These are phyloP conservation scores for Entomobrya multifasciata DNA, from an alignment of 2,888 invertebrate genomes.

Conservation along the genomic window DNA sequence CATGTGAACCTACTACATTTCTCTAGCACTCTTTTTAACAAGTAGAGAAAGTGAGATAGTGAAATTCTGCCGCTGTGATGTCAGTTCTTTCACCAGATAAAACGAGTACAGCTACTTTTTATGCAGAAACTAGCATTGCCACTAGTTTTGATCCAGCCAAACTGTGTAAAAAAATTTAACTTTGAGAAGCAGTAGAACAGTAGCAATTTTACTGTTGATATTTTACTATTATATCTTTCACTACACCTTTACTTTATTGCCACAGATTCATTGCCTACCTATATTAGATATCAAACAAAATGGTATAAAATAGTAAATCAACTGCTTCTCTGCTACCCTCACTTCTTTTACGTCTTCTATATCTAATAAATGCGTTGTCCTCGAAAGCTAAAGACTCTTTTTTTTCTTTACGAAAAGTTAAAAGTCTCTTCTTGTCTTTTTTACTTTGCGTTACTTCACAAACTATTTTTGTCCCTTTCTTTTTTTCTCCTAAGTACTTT, in stretches of 20 bases:
- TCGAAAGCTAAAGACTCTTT: slow-evolving; percentile 18
- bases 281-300: background rate
- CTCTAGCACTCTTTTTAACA: slow-evolving; percentile 4
- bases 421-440: slow-evolving; percentile 32
- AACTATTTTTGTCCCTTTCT: slow-evolving; percentile 18
- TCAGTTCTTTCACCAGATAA: background rate
- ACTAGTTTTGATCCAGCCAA: background rate
- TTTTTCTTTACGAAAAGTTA: background rate
- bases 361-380: too few species aligned
- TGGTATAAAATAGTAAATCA: background rate
- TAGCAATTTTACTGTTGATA: slow-evolving; percentile 28
- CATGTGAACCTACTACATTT: background rate
- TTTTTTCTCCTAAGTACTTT: slow-evolving; percentile 14
- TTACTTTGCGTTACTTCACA: slow-evolving; percentile 32
- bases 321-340: background rate
- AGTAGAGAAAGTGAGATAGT: slow-evolving; percentile 4
- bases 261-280: background rate
- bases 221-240: slow-evolving; percentile 19
- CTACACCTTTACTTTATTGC: slow-evolving; percentile 42
- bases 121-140: too few species aligned
- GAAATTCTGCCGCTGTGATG: slow-evolving; percentile 15
- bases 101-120: background rate
- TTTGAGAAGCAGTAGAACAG: background rate
- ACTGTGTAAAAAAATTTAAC: background rate
- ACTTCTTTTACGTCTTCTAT: background rate